A percentile compares a stretch with the other conserved stretches of the same genome.
Conservation (phyloP, 2,888 invertebrate species). For the Punctoribates punctum region DNA sequence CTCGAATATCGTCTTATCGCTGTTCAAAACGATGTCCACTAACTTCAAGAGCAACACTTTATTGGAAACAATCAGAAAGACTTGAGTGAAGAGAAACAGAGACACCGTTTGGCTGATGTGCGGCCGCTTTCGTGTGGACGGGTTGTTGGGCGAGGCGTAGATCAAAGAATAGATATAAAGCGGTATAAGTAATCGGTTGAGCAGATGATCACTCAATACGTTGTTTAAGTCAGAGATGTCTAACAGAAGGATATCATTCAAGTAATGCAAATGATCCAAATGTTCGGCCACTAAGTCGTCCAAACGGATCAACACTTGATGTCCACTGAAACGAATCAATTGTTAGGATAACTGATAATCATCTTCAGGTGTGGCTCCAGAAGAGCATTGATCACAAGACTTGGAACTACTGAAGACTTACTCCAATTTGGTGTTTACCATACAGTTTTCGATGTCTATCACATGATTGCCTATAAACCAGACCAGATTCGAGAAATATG, state of each 20-base stretch:
- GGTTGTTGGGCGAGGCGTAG: conserved; percentile 19
- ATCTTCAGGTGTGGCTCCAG: background rate
- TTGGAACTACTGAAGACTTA: conserved; percentile 60
- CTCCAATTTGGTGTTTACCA: conserved; percentile 85
- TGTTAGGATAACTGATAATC: background rate
- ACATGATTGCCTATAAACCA: conserved; percentile 99
- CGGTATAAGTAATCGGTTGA: conserved; percentile 87
- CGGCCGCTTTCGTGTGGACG: conserved; percentile 52
- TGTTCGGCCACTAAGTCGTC: conserved; percentile 95
- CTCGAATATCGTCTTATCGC: conserved; percentile 59
- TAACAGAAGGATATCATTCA: conserved; percentile 90
- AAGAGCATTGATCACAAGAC: background rate
- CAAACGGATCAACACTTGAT: conserved; percentile 60
- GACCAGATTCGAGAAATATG: conserved; percentile 96
- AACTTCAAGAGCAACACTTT: conserved; percentile 82
- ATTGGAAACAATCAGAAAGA: conserved; percentile 89
- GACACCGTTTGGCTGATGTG: conserved; percentile 85
- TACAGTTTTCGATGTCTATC: conserved; percentile 87
- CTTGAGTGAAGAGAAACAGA: conserved; percentile 65
- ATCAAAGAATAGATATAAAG: conserved; percentile 54
- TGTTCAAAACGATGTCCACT: conserved; percentile 83
- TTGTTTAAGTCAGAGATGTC: conserved; percentile 88
- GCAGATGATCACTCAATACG: conserved; percentile 85
- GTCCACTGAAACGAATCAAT: conserved; percentile 20
- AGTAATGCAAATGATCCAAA: conserved; percentile 91